phyloP scores from a whole-genome alignment of 2,113 vertebrate genomes.

The Pitta sordida region DNA sequence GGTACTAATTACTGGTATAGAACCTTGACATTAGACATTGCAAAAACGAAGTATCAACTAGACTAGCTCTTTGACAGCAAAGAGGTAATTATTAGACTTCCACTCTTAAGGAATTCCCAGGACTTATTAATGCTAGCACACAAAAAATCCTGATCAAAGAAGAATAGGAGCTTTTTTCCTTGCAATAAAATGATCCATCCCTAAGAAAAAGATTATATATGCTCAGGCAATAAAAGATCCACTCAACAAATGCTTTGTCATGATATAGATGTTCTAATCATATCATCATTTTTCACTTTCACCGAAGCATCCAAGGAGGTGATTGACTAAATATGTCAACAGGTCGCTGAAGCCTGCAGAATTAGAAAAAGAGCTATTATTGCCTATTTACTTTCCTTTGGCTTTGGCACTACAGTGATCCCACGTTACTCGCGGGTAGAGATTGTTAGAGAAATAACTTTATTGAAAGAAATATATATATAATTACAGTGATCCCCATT shows the following conservation, averaged over 20 bases:
- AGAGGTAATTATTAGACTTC: constrained; percentile 51
- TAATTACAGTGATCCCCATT: too few relatives aligned
- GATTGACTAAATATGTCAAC: neutral
- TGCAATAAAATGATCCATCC: neutral
- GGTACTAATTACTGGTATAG: constrained; percentile 63
- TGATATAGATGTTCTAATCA: neutral
- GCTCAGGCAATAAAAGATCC: neutral
- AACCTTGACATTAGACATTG: constrained; percentile 52
- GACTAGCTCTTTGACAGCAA: constrained; percentile 35
- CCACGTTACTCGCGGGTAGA: too few relatives aligned
- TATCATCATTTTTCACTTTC: neutral
- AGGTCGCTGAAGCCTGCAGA: neutral
- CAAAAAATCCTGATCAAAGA: neutral
- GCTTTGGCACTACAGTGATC: neutral
- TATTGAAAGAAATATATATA: too few relatives aligned
- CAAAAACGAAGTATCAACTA: constrained; percentile 19
- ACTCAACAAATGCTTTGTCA: neutral
- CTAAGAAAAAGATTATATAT: neutral
- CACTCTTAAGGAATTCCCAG: constrained; percentile 4
- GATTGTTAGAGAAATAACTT: too few relatives aligned
- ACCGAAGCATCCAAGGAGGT: neutral
- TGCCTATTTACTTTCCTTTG: neutral
- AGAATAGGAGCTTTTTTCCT: neutral
- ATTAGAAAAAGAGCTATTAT: neutral
- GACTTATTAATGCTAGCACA: constrained; percentile 10